phyloP scores from a whole-genome alignment of 2,888 invertebrate species.

The Cactoblastis cactorum region DNA sequence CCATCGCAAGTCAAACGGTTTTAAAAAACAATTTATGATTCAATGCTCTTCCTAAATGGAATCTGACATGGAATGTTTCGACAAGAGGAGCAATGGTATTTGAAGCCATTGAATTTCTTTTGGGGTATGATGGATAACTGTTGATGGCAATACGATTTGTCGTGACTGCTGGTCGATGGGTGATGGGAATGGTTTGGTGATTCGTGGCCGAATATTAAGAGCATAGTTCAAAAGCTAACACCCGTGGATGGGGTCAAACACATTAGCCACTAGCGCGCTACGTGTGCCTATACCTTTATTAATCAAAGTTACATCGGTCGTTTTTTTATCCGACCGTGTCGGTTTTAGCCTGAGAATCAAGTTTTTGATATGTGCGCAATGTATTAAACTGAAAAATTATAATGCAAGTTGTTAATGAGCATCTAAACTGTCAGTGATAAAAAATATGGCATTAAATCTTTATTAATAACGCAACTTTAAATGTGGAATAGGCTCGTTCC shows the following conservation, averaged over 20 bases:
- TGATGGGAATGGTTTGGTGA: slow-evolving; percentile 69
- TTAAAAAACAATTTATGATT: slow-evolving; percentile 24
- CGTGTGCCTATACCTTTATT: slow-evolving; percentile 57
- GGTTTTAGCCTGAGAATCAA: slow-evolving; percentile 22
- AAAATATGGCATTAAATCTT: slow-evolving; percentile 1
- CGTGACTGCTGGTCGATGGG: slow-evolving; percentile 71
- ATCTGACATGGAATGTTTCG: slow-evolving; percentile 6
- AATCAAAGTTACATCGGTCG: slow-evolving; percentile 48
- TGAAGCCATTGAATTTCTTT: slow-evolving; percentile 33
- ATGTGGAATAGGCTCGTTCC: too few species aligned
- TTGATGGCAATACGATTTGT: slow-evolving; percentile 71
- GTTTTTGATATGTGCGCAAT: slow-evolving; percentile 20
- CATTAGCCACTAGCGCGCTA: slow-evolving; percentile 74
- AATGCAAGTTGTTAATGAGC: slow-evolving; percentile 12
- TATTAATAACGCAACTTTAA: not conserved
- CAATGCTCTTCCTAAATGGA: slow-evolving; percentile 2
- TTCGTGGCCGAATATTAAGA: slow-evolving; percentile 70
- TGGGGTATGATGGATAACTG: slow-evolving; percentile 56
- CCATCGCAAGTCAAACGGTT: slow-evolving; percentile 35
- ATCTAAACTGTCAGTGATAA: not conserved
- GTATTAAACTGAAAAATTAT: slow-evolving; percentile 20
- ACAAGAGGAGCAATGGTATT: slow-evolving; percentile 49
- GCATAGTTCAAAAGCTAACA: slow-evolving; percentile 72
- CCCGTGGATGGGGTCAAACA: slow-evolving; percentile 68
- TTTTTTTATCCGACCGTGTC: slow-evolving; percentile 32